phyloP scores from a whole-genome alignment of 2,113 vertebrate species.

The Oryzias melastigma region DNA sequence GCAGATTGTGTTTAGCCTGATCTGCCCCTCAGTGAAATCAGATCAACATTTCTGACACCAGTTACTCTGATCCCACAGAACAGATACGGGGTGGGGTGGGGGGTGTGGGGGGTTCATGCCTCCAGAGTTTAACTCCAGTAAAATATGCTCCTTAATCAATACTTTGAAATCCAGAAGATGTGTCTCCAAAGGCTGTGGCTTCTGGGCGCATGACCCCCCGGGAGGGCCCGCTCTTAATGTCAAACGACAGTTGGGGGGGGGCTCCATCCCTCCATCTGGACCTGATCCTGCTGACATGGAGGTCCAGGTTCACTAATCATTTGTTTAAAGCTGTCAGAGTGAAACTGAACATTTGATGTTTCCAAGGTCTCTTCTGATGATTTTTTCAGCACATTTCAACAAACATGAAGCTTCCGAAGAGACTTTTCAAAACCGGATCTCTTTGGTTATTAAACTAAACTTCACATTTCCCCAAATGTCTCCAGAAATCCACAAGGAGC shows the following conservation, averaged over 20 bases:
- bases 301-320: too few species aligned
- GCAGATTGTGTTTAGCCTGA: slow-evolving; percentile 37
- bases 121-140: too few species aligned
- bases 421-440: not conserved
- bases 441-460: slow-evolving; percentile 21
- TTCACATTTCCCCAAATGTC: slow-evolving; percentile 7
- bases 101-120: too few species aligned
- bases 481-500: slow-evolving; percentile 4
- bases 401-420: not conserved
- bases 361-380: not conserved
- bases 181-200: slow-evolving; percentile 8
- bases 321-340: too few species aligned
- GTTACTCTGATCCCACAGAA: slow-evolving; percentile 4
- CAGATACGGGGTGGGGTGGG: slow-evolving; percentile 7
- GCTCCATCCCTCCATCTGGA: too few species aligned
- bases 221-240: slow-evolving; percentile 11
- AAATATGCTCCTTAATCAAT: not conserved
- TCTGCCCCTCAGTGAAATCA: slow-evolving; percentile 43
- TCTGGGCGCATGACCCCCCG: not conserved
- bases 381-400: not conserved
- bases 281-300: too few species aligned
- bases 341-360: too few species aligned
- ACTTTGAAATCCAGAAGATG: not conserved
- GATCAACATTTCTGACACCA: slow-evolving; percentile 31
- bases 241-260: not conserved